Percentiles rank a stretch among this genome's conserved stretches.
Evolutionary conservation across 1,140 invertebrate genomes (phyloP).

Genomic region (Aleiodes sp.): DNA sequence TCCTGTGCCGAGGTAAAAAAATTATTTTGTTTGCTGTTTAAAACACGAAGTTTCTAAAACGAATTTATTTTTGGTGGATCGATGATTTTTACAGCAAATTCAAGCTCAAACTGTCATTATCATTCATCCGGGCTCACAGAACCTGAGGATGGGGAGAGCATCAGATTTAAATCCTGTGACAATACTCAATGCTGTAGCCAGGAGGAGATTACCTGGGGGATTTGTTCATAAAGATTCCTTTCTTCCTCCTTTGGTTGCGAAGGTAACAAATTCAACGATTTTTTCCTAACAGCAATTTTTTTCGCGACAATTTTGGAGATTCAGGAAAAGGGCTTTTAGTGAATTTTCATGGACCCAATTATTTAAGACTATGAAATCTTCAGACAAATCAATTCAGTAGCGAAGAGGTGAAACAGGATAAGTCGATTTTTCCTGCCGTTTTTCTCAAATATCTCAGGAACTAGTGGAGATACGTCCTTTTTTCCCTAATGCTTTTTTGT

Average conservation of each 20-base stretch:
- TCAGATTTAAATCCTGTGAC: slow-evolving; percentile 87
- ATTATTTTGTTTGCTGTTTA: slow-evolving; percentile 16
- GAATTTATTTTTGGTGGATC: neutral
- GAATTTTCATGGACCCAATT: too few species aligned
- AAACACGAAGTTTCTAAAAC: slow-evolving; percentile 25
- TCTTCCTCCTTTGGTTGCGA: slow-evolving; percentile 70
- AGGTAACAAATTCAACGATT: too few species aligned
- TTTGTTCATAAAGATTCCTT: slow-evolving; percentile 73
- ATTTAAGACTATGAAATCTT: too few species aligned
- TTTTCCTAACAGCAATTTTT: too few species aligned
- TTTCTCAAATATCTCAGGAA: too few species aligned
- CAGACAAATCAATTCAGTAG: too few species aligned
- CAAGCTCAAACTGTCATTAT: slow-evolving; percentile 85
- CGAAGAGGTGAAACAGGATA: too few species aligned
- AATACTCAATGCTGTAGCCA: slow-evolving; percentile 88
- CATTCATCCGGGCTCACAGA: slow-evolving; percentile 93
- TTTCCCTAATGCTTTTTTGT: too few species aligned
- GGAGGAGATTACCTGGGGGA: slow-evolving; percentile 69
- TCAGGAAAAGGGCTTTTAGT: too few species aligned
- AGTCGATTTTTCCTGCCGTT: too few species aligned
- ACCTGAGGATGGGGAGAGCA: slow-evolving; percentile 88
- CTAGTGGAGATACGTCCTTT: too few species aligned
- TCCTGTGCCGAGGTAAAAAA: slow-evolving; percentile 54
- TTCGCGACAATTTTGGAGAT: too few species aligned
- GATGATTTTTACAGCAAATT: slow-evolving; percentile 68